Percentiles rank a stretch among this genome's conserved stretches.
Evolutionary conservation across 2,888 invertebrate genomes (phyloP).

Genomic region (Papilio protenor): DNA sequence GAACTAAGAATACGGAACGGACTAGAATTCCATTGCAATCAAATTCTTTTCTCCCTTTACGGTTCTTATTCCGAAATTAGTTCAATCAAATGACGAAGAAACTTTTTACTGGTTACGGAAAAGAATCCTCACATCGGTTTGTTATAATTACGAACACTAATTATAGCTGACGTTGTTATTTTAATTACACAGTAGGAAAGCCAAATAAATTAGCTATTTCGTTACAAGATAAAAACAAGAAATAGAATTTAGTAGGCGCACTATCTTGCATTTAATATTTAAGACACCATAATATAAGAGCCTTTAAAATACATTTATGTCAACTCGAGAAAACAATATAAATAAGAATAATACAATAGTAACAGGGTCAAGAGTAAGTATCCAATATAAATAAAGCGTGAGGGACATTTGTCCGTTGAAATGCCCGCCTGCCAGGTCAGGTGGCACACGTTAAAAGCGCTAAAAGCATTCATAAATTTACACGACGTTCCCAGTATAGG

Average conservation of each 20-base stretch:
- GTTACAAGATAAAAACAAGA: background rate
- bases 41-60: slow-evolving; percentile 37
- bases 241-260: background rate
- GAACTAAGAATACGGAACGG: slow-evolving; percentile 52
- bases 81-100: slow-evolving; percentile 12
- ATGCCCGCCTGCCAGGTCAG: slow-evolving; percentile 78
- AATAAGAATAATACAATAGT: background rate
- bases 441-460: slow-evolving; percentile 80
- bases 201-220: background rate
- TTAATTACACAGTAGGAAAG: background rate
- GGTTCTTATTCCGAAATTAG: slow-evolving; percentile 16
- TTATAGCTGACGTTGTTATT: background rate
- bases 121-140: background rate
- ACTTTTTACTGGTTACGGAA: slow-evolving; percentile 11
- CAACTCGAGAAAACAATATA: background rate
- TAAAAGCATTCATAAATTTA: slow-evolving; percentile 82
- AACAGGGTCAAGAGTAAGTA: slow-evolving; percentile 58
- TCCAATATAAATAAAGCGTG: slow-evolving; percentile 72
- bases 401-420: slow-evolving; percentile 74
- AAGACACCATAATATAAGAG: background rate
- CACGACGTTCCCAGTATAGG: slow-evolving; percentile 69
- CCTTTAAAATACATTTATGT: background rate
- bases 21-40: slow-evolving; percentile 49
- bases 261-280: background rate
- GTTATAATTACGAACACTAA: background rate